Conservation (phyloP, 2,797 vertebrate genomes). For the Gallinago nigripennis region DNA sequence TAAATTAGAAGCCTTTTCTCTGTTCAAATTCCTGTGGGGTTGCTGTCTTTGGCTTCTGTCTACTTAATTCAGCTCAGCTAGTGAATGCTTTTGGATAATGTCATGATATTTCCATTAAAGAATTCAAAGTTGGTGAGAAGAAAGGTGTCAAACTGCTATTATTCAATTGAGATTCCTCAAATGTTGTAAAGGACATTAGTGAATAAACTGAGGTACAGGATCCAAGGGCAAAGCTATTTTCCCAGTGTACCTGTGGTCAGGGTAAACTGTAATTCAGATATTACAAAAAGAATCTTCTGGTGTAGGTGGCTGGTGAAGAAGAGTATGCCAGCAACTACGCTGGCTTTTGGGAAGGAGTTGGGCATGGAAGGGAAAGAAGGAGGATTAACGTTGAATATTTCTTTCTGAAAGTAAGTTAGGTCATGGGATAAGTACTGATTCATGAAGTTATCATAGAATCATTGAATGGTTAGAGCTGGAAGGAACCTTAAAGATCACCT, state of each 20-base stretch:
- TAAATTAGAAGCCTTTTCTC: slow-evolving; percentile 66
- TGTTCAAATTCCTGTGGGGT: slow-evolving; percentile 64
- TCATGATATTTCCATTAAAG: slow-evolving; percentile 69
- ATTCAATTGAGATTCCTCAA: neutral
- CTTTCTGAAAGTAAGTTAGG: neutral
- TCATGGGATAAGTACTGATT: fast-evolving
- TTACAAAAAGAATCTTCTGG: neutral
- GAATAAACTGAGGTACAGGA: neutral
- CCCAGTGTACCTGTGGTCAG: neutral
- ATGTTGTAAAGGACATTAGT: neutral
- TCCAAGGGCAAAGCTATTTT: neutral
- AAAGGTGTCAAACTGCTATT: slow-evolving; percentile 39
- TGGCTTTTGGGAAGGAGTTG: neutral
- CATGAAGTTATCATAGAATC: neutral
- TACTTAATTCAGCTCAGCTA: slow-evolving; percentile 69
- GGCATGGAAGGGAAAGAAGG: neutral
- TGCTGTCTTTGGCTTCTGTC: slow-evolving; percentile 51
- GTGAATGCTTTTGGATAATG: slow-evolving; percentile 59
- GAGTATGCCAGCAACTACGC: fast-evolving
- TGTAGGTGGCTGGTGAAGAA: neutral
- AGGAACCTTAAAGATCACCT: neutral
- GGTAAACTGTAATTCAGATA: neutral
- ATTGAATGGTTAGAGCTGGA: neutral
- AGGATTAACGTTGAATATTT: fast-evolving
- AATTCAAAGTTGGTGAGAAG: slow-evolving; percentile 55